Percentiles rank a stretch among this genome's conserved stretches.
Evolutionary conservation across 2,797 vertebrate species (phyloP).

Genomic region (Neopelma chrysocephalum): DNA sequence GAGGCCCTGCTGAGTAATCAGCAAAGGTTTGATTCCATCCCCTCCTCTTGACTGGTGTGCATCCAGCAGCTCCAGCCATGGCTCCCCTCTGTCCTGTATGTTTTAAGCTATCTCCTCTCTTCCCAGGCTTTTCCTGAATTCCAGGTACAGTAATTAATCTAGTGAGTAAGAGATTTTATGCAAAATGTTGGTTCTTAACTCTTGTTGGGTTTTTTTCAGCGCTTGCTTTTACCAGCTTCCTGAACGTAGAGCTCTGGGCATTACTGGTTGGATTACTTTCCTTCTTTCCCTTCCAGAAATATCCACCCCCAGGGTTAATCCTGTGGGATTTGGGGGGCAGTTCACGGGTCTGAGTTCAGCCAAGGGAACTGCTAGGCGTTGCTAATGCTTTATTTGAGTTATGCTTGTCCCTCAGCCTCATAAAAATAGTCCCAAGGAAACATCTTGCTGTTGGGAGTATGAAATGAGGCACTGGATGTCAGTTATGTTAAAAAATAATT

Average conservation of each 20-base stretch:
- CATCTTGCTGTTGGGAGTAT: background rate
- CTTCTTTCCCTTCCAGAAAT: conserved; percentile 1
- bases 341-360: rapidly evolving
- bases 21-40: background rate
- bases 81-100: rapidly evolving
- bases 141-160: background rate
- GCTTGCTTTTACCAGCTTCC: background rate
- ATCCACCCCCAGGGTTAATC: too few relatives aligned
- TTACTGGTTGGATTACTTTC: background rate
- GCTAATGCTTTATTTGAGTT: background rate
- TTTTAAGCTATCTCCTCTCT: background rate
- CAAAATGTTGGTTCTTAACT: background rate
- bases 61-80: background rate
- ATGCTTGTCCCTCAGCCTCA: background rate
- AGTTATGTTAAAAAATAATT: background rate
- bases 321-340: background rate
- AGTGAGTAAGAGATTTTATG: background rate
- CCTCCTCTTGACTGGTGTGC: background rate
- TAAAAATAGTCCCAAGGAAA: background rate
- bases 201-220: background rate
- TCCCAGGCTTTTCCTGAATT: background rate
- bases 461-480: background rate
- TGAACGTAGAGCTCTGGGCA: background rate
- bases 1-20: background rate
- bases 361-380: background rate